These are phyloP conservation scores for Leptinotarsa haldemani DNA, from an alignment of 2,888 invertebrate genomes.

Conservation along the genomic window DNA sequence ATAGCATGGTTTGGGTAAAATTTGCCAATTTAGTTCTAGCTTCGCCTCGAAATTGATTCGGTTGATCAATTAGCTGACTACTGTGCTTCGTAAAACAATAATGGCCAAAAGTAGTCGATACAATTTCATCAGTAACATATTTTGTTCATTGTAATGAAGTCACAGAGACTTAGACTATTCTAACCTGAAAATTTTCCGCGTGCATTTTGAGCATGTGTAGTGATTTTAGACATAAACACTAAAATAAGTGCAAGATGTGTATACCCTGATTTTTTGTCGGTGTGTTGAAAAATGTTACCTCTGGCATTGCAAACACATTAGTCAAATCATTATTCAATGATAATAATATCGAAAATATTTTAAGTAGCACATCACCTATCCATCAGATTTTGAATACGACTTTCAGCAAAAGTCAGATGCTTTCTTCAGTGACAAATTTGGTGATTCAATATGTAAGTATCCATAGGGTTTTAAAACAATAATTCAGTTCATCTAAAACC, in stretches of 20 bases:
- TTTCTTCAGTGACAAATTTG: too few relatives aligned
- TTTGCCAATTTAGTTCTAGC: conserved; percentile 59
- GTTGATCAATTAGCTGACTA: conserved; percentile 36
- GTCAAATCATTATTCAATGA: too few relatives aligned
- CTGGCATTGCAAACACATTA: too few relatives aligned
- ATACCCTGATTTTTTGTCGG: not conserved
- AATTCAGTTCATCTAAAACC: too few relatives aligned
- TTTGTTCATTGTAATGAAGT: conserved; percentile 62
- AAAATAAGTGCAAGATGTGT: conserved; percentile 19
- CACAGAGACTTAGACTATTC: conserved; percentile 62
- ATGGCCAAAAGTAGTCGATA: conserved; percentile 27
- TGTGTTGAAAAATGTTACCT: too few relatives aligned
- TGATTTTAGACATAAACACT: conserved; percentile 40
- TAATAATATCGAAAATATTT: too few relatives aligned
- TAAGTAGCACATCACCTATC: too few relatives aligned
- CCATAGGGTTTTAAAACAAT: too few relatives aligned
- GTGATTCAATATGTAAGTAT: too few relatives aligned
- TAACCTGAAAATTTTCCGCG: conserved; percentile 46
- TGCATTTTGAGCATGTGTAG: conserved; percentile 61
- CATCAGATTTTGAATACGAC: too few relatives aligned
- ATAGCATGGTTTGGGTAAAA: conserved; percentile 60
- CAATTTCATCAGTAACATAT: conserved; percentile 21
- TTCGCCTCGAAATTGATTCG: conserved; percentile 45
- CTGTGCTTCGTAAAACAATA: conserved; percentile 37
- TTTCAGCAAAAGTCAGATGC: too few relatives aligned